Base-by-base conservation (phyloP, 2,113 vertebrate genomes). In the Gorsachius goisagi region DNA sequence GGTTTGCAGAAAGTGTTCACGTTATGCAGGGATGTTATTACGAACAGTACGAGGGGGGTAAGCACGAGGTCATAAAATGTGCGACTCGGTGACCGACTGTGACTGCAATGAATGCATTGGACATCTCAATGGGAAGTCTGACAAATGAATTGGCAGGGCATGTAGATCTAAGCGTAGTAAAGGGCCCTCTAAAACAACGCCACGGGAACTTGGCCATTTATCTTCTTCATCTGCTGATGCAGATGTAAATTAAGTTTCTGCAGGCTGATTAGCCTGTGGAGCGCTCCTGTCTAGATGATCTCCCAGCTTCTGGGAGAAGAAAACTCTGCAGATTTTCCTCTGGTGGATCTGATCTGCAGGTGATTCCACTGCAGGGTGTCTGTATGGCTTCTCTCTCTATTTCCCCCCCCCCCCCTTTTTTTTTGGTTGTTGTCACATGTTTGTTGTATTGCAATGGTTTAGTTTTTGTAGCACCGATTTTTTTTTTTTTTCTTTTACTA, bases 51-150 rank as follows among this genome's bases (percentile, higher is more conserved):
- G 0, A 78, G 78, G 33, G 33, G 59, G 91, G 63, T 95, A 86
- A 97, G 68, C 68, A 50, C 83, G 88, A 96, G 94, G 86, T 95
- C 80, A 89, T 88, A 83, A 93, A 92, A 94, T 35, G 28, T 85
- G 26, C 67, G 93, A 87, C 85, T 95, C 69, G 81, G n/a, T 63
- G 80, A 60, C 56, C 85, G 89, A 67, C 53, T 95, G 81, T 90
- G 91, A 84, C 84, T 95, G 84, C 91, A 92, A n/a, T 92, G 92
- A 85, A 85, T 71, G 69, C 73, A 49, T 95, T 83, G 85, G 35
- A 78, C 62, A 45, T 89, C 85, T 79, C 91, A 90, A 92, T 84
- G 80, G 84, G 83, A 78, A 94, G 69, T 59, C 73, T 91, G 77
- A 89, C 47, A 81, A 89, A 87, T 87, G 73, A 74, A 59, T 87